Conservation (phyloP, 2,888 invertebrate species). For the Macrosiphum euphorbiae region DNA sequence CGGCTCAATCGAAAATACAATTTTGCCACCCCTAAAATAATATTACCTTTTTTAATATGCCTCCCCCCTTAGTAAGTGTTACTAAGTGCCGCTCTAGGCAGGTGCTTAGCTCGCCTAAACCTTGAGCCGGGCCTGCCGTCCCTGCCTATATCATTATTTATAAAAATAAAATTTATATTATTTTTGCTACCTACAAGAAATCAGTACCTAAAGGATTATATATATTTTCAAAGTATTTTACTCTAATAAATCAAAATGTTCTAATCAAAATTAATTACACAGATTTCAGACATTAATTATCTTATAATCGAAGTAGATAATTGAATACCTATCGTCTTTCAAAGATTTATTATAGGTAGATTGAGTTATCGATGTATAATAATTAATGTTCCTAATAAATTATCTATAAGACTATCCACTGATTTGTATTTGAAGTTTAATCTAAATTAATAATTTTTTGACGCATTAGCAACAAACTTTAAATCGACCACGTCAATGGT, state of each 20-base stretch:
- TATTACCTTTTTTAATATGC: too few species aligned
- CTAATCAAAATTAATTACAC: neutral
- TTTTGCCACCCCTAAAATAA: too few species aligned
- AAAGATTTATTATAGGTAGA: neutral
- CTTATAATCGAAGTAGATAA: neutral
- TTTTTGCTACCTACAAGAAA: neutral
- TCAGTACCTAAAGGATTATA: neutral
- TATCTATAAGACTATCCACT: neutral
- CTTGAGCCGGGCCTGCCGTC: too few species aligned
- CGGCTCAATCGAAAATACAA: too few species aligned
- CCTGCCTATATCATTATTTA: neutral
- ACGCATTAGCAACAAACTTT: neutral
- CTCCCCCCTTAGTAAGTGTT: too few species aligned
- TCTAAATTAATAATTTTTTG: neutral
- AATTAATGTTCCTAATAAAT: slow-evolving; percentile 28
- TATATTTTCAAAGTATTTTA: neutral
- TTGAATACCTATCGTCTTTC: neutral
- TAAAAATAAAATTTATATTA: neutral
- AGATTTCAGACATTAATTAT: slow-evolving; percentile 11
- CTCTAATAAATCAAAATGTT: neutral
- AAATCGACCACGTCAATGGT: neutral
- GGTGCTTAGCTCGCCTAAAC: too few species aligned
- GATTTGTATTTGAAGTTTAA: neutral
- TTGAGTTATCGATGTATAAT: neutral
- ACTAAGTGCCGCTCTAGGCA: too few species aligned